phyloP scores from a whole-genome alignment of 2,888 invertebrate genomes.

The Drosophila austrosaltans region DNA sequence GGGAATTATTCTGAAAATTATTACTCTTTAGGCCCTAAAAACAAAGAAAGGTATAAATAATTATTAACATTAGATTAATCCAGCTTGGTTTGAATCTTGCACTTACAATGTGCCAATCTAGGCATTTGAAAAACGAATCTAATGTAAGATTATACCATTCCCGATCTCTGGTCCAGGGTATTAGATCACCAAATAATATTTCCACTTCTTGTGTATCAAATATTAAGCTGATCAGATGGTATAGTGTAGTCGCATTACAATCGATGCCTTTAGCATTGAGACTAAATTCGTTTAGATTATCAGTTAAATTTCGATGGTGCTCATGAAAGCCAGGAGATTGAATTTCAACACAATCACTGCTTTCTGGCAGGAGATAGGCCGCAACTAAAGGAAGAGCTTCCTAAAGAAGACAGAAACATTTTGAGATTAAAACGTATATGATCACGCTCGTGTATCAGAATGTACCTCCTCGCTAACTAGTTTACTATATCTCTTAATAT shows the following conservation, averaged over 20 bases:
- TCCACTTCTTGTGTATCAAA: constrained; percentile 61
- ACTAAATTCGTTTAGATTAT: constrained; percentile 31
- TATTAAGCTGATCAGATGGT: constrained; percentile 50
- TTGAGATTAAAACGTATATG: background rate
- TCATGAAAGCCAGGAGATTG: constrained; percentile 38
- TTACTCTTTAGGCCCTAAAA: constrained; percentile 13
- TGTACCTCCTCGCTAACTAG: constrained; percentile 48
- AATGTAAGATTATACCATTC: constrained; percentile 64
- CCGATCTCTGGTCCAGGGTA: constrained; percentile 39
- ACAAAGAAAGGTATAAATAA: background rate
- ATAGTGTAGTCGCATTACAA: constrained; percentile 58
- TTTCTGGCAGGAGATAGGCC: constrained; percentile 53
- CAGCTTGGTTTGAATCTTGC: background rate
- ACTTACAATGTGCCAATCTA: constrained; percentile 68
- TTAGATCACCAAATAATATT: constrained; percentile 58
- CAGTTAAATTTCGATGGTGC: constrained; percentile 42
- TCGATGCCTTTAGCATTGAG: constrained; percentile 11
- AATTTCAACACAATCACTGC: constrained; percentile 53
- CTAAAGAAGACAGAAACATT: constrained; percentile 38
- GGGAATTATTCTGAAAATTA: background rate
- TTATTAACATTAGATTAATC: background rate
- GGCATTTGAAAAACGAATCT: constrained; percentile 53
- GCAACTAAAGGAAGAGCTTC: constrained; percentile 52
- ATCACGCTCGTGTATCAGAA: background rate
- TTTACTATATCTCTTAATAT: constrained; percentile 52